A percentile compares a stretch with the other conserved stretches of the same genome.
phyloP scores from a whole-genome alignment of 1,140 invertebrate species.

The Heliothis virescens region DNA sequence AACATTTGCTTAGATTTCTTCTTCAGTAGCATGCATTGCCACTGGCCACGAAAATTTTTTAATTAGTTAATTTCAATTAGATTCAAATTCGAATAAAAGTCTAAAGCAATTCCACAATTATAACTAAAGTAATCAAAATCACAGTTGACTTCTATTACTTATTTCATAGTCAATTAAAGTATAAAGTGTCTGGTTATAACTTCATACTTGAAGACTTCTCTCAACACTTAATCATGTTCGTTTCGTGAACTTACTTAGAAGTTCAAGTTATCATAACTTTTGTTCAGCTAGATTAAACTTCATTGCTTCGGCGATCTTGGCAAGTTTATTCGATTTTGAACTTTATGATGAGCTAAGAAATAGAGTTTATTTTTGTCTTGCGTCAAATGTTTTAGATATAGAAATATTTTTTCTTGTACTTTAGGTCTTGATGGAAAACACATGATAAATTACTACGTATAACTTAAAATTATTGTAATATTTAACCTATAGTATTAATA shows the following conservation, averaged over 20 bases:
- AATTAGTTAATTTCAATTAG: too few species aligned
- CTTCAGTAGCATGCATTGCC: too few species aligned
- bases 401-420: neutral
- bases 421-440: too few species aligned
- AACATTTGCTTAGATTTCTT: too few species aligned
- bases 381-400: neutral
- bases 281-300: conserved; percentile 23
- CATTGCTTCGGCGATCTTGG: neutral
- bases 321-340: conserved; percentile 3
- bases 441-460: too few species aligned
- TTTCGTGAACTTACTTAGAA: conserved; percentile 9
- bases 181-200: neutral
- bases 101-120: too few species aligned
- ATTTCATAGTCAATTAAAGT: conserved; percentile 12
- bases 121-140: too few species aligned
- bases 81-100: too few species aligned
- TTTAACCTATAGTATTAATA: too few species aligned
- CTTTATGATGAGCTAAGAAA: neutral
- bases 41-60: too few species aligned
- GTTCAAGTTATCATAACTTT: conserved; percentile 15
- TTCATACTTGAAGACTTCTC: conserved; percentile 1
- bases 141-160: neutral
- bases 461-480: too few species aligned
- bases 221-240: conserved; percentile 9
- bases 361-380: neutral